A percentile compares a stretch with the other conserved stretches of the same genome.
phyloP scores from a whole-genome alignment of 2,888 invertebrate genomes.

The Chrysolina oricalcia region DNA sequence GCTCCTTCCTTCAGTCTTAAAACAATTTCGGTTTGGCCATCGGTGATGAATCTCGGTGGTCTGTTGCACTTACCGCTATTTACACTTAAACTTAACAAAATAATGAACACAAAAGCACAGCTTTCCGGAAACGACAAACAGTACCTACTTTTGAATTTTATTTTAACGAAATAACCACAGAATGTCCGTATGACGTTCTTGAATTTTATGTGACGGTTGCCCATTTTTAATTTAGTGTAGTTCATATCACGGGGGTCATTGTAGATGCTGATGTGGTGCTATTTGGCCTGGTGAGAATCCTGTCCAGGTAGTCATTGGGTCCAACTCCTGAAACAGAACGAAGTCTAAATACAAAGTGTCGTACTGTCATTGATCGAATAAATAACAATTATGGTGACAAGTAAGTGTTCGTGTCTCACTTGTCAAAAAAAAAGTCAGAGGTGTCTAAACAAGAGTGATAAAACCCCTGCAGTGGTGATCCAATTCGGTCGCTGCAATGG shows the following conservation, averaged over 20 bases:
- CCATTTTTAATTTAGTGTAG: slow-evolving; percentile 25
- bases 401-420: no score
- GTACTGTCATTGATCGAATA: no score
- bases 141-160: slow-evolving; percentile 60
- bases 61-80: slow-evolving; percentile 75
- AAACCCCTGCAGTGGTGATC: no score
- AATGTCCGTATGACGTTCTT: slow-evolving; percentile 61
- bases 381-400: no score
- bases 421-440: no score
- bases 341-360: no score
- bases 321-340: no score
- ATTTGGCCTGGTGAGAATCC: not conserved
- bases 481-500: no score
- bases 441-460: no score
- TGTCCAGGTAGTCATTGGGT: no score
- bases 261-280: not conserved
- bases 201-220: slow-evolving; percentile 39
- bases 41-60: slow-evolving; percentile 90
- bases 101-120: slow-evolving; percentile 53
- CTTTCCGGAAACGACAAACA: slow-evolving; percentile 23
- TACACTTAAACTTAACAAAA: slow-evolving; percentile 53
- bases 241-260: not conserved
- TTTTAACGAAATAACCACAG: slow-evolving; percentile 62
- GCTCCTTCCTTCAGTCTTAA: slow-evolving; percentile 90
- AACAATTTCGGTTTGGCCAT: slow-evolving; percentile 93